Evolutionary conservation across 2,888 invertebrate species (phyloP).

Genomic region (Oscheius sp.): DNA sequence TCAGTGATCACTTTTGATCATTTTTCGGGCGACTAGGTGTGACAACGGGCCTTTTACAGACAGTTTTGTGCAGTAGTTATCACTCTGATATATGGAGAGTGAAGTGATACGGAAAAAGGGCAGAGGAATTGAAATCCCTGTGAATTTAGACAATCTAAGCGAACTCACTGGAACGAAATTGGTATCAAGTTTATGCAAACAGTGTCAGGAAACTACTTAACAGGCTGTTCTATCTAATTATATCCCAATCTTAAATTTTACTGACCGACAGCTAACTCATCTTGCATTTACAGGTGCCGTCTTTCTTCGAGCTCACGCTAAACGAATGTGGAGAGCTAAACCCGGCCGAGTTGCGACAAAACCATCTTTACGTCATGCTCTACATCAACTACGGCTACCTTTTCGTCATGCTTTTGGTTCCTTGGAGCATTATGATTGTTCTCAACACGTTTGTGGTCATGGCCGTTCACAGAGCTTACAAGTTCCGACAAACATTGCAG

Average conservation of each 20-base stretch:
- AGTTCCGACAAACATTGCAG: constrained; percentile 55
- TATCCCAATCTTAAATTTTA: too few relatives aligned
- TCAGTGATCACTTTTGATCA: too few relatives aligned
- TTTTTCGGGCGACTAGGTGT: too few relatives aligned
- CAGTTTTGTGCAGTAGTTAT: not conserved
- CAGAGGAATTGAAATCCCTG: too few relatives aligned
- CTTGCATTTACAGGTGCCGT: constrained; percentile 52
- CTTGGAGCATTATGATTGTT: constrained; percentile 67
- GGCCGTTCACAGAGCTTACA: constrained; percentile 63
- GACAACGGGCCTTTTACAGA: constrained; percentile 12
- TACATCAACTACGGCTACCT: constrained; percentile 67
- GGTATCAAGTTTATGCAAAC: too few relatives aligned
- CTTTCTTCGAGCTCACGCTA: constrained; percentile 63
- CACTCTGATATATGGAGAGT: too few relatives aligned
- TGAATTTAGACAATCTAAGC: too few relatives aligned
- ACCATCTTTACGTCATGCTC: constrained; percentile 61
- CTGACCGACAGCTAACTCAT: too few relatives aligned
- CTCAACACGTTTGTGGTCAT: constrained; percentile 65
- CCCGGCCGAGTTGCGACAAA: constrained; percentile 57
- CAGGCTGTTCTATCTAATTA: too few relatives aligned
- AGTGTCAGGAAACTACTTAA: too few relatives aligned
- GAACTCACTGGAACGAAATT: too few relatives aligned
- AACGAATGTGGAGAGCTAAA: constrained; percentile 64
- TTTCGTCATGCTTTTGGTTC: constrained; percentile 61
- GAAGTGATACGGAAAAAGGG: too few relatives aligned